These are phyloP conservation scores for Mycetomoellerius zeteki DNA, from an alignment of 1,140 invertebrate genomes.

Conservation along the genomic window DNA sequence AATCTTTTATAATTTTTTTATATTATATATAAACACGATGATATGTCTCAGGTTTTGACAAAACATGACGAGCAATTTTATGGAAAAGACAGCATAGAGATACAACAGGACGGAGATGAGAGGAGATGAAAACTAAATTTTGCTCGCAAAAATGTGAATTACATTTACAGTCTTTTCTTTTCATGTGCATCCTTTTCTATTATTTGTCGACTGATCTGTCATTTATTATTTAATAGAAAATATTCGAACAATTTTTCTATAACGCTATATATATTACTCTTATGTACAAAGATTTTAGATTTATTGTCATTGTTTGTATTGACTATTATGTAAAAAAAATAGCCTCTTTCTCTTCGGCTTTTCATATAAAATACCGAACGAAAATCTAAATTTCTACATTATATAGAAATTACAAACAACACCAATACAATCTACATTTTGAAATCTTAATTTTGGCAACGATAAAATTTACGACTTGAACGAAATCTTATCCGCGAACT, in stretches of 20 bases:
- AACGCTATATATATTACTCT: slow-evolving; percentile 37
- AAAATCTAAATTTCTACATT: slow-evolving; percentile 28
- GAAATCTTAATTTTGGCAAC: slow-evolving; percentile 50
- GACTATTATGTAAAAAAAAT: slow-evolving; percentile 34
- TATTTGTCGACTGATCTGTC: slow-evolving; percentile 36
- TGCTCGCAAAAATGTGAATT: background rate
- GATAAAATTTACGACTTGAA: slow-evolving; percentile 53
- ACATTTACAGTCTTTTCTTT: slow-evolving; percentile 51
- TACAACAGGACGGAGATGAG: slow-evolving; percentile 29
- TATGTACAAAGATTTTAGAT: slow-evolving; percentile 58
- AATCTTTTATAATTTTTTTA: slow-evolving; percentile 43
- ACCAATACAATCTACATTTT: slow-evolving; percentile 44
- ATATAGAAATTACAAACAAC: slow-evolving; percentile 54
- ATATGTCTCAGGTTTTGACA: slow-evolving; percentile 23
- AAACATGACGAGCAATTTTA: slow-evolving; percentile 6
- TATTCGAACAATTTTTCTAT: slow-evolving; percentile 4
- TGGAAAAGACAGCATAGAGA: background rate
- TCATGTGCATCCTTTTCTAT: background rate
- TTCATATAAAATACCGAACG: slow-evolving; percentile 25
- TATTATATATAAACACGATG: background rate
- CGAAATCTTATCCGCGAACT: background rate
- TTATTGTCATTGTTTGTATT: slow-evolving; percentile 42
- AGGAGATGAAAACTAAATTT: slow-evolving; percentile 19
- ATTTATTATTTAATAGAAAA: slow-evolving; percentile 53
- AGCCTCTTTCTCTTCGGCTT: background rate